Evolutionary conservation across 1,140 invertebrate species (phyloP), one percentile per base, ranked within the genome.

Genomic region (Aporrectodea caliginosa): DNA sequence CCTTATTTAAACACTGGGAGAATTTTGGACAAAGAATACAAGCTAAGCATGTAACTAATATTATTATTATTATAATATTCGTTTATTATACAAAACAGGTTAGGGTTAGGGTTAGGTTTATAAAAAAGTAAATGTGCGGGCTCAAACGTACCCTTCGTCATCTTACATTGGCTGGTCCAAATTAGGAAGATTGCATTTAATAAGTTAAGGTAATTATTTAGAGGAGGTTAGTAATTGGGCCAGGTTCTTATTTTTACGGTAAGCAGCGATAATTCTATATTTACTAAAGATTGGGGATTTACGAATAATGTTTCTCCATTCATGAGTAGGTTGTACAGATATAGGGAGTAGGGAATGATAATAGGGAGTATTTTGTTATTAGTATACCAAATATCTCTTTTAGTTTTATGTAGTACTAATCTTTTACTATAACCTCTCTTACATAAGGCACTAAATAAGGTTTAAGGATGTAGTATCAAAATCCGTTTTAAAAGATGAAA

Each of bases 71-170:
- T n/a, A n/a, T n/a, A n/a, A n/a, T n/a, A n/a, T n/a, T n/a, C n/a
- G n/a, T n/a, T n/a, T n/a, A n/a, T n/a, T n/a, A n/a, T n/a, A n/a
- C n/a, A n/a, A n/a, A n/a, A n/a, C n/a, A n/a, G 69, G 69, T 77
- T 77, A 58, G 79, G 81, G 75, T 82, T 80, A 58, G 79, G 81
- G 75, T 82, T 80, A 82, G 80, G 79, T 75, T 73, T 78, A 75
- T 69, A 30, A 16, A 72, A 74, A 76, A 74, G 22, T 58, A 12
- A 58, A 22, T 58, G 43, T 22, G 22, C 43, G 6, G 43, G 43
- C 43, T 12, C 43, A 12, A 58, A 12, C 43, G 22, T 22, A 6
- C 43, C 43, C 43, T 58, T 22, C n/a, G n/a, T n/a, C n/a, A 6
- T 22, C 22, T 22, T n/a, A n/a, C n/a, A n/a, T n/a, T n/a, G n/a